Conservation (phyloP, 2,888 invertebrate species). For the Eupithecia abbreviata region DNA sequence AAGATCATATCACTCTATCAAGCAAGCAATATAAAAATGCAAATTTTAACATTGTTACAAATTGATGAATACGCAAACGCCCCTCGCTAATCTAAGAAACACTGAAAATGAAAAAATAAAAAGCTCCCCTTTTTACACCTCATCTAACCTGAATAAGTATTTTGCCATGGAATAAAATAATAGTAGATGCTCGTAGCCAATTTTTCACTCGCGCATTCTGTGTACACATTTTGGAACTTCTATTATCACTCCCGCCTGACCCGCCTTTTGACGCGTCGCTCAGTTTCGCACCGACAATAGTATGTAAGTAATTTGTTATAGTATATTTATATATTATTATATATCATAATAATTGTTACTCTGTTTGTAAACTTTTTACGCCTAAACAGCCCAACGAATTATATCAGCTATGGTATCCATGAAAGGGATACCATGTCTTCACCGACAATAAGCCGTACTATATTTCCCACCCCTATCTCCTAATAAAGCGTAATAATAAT, state of each 20-base stretch:
- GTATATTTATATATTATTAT: too few relatives aligned
- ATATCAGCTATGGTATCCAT: not conserved
- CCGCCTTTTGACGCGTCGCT: too few relatives aligned
- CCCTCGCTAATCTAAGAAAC: not conserved
- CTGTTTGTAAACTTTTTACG: not conserved
- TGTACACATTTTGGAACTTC: not conserved
- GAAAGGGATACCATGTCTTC: not conserved
- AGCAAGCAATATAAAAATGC: not conserved
- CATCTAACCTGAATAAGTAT: slow-evolving; percentile 54
- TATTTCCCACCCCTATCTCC: slow-evolving; percentile 28
- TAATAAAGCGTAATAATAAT: slow-evolving; percentile 43
- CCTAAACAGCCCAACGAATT: not conserved
- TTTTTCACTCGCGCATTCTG: not conserved
- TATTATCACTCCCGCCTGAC: too few relatives aligned
- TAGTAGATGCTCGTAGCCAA: not conserved
- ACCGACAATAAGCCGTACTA: slow-evolving; percentile 11
- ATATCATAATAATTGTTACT: not conserved
- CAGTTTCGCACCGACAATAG: too few relatives aligned
- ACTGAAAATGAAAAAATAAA: slow-evolving; percentile 19
- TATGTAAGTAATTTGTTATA: too few relatives aligned
- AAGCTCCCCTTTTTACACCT: slow-evolving; percentile 46
- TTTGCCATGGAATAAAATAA: slow-evolving; percentile 32
- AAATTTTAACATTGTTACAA: not conserved
- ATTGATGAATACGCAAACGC: not conserved
- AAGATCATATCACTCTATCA: not conserved